Base-by-base conservation (phyloP, 2,113 vertebrate species). In the Todiramphus saurophagus region DNA sequence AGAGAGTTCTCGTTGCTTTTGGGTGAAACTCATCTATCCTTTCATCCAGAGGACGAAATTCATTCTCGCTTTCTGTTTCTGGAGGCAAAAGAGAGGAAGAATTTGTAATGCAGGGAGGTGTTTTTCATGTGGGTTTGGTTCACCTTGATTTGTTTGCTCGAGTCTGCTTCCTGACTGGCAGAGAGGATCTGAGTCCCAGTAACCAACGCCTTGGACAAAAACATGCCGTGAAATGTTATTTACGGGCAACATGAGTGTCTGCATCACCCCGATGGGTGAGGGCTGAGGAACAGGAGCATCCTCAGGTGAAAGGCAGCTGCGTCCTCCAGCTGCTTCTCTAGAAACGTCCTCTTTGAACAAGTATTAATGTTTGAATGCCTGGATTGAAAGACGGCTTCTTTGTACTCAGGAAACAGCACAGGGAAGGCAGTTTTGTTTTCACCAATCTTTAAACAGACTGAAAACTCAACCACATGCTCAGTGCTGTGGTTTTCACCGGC, bases 1-100 rank as follows among this genome's bases (percentile, higher is more conserved):
- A 99, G 88, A 99, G 98, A 50, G 99, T 99, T 76, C 99, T 98
- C 1, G 99, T 99, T 50, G 99, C 99, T 97, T 99, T 99, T 2
- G 99, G 99, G 91, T 99, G 99, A 96, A 99, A 99, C 89, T 99
- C 99, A 48, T 99, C 99, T 98, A 99, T 99, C 96, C 99, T 98
- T 95, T 99, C 99, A 97, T 99, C 99, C 97, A 99, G 96, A 53
- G 99, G 99, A 55, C 99, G 98, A 92, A 99, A 99, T 97, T 99
- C 99, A 84, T 99, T 99, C 98, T 99, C 99, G 6, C 99, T 99
- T 98, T 99, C 99, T 0, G 99, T 99, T 98, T 99, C 99, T 99
- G 96, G 83, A 97, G 88, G 94, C 43, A 76, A 35, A 87, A 74
- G 48, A 88, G 51, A 92, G 64, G 15, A 77, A n/a, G 60, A 27